Evolutionary conservation across 2,888 invertebrate genomes (phyloP), one percentile per base, ranked within the genome.

Genomic region (Trachelus iudaicus): DNA sequence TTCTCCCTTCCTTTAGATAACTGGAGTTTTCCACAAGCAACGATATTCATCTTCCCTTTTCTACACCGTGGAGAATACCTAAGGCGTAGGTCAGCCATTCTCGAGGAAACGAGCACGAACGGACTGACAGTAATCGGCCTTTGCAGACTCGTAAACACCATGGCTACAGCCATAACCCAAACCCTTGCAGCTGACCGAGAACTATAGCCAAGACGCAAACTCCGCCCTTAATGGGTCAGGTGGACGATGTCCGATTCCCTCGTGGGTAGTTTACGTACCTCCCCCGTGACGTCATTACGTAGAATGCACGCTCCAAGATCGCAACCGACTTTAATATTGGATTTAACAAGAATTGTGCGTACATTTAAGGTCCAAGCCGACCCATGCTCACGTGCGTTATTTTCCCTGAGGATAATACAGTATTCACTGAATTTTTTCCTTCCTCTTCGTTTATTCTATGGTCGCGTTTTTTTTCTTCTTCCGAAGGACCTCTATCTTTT

Each of bases 81-180:
- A 56, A 56, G 75, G 74, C 74, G 76, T 77, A 79, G 77, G 76
- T 77, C 77, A 78, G 73, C 79, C 69, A 77, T 81, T 79, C 77
- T 75, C 77, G 34, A 68, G 74, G 73, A 79, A 82, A 82, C 78
- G 79, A 79, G 77, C 79, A 23, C 71, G 68, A 73, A 73, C 69
- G 31, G 71, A 71, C 71, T 77, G 83, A 81, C 86, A 83, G 87
- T 89, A 90, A 89, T 87, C 88, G 90, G 86, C 84, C 89, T 88
- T 88, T 79, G 86, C 83, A 86, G 89, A 86, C 87, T 89, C 88
- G 85, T 90, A 89, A 90, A 90, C 86, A 85, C 84, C 83, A 79
- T 81, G 82, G 83, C 84, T 83, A 84, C 83, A 85, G 84, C 86
- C 81, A 84, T 87, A 87, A 87, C 86, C 83, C 80, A 79, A 83